These are phyloP conservation scores for Tapirus terrestris DNA, from an alignment of 2,113 vertebrate genomes.

Conservation along the genomic window DNA sequence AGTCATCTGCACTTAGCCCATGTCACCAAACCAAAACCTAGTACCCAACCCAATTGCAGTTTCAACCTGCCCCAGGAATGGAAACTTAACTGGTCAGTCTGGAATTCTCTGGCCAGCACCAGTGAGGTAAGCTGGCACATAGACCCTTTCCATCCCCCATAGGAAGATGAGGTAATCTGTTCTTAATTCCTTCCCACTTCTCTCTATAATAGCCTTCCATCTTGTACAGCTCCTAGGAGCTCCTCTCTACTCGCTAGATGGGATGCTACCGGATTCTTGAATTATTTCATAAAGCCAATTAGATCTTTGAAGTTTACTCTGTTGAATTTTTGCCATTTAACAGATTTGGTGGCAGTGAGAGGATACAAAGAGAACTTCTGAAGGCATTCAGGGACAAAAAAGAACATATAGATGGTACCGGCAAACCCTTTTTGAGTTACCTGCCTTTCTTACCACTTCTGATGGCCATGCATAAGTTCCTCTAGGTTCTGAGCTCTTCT, in stretches of 20 bases:
- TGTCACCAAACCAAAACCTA: background rate
- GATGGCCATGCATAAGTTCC: background rate
- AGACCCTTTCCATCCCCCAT: too few relatives aligned
- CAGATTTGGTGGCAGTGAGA: background rate
- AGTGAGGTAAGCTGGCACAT: too few relatives aligned
- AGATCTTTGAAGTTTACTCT: too few relatives aligned
- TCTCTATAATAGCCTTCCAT: background rate
- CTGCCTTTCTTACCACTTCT: background rate
- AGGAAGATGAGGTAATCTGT: too few relatives aligned
- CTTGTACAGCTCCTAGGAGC: background rate
- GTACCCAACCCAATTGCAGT: background rate
- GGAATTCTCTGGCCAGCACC: too few relatives aligned
- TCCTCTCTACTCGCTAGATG: background rate
- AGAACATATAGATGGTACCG: background rate
- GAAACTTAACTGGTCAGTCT: too few relatives aligned
- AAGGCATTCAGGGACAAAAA: background rate
- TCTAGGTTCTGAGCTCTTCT: background rate
- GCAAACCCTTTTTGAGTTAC: background rate
- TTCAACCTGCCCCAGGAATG: too few relatives aligned
- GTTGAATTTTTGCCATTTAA: background rate
- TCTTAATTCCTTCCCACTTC: background rate
- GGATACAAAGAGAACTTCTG: background rate
- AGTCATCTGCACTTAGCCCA: background rate
- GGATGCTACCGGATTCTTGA: too few relatives aligned
- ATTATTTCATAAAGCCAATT: too few relatives aligned